Percentiles rank a stretch among this genome's conserved stretches.
Conservation (phyloP, 1,140 invertebrate species). For the Papilio polytes region DNA sequence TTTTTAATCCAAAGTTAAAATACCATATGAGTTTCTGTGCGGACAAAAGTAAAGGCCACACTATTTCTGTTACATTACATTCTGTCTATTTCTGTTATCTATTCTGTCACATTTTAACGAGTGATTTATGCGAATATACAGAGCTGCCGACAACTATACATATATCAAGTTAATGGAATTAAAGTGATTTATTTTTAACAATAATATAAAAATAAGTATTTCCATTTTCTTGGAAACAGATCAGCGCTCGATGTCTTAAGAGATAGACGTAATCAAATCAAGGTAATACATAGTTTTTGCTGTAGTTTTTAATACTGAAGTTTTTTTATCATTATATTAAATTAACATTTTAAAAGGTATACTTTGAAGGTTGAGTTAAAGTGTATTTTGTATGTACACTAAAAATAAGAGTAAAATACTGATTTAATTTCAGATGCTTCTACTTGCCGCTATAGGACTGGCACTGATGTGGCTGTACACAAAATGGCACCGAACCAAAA, state of each 20-base stretch:
- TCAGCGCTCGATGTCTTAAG: not conserved
- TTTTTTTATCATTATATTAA: not conserved
- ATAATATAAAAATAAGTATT: not conserved
- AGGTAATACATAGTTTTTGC: not conserved
- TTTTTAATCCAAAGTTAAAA: no score
- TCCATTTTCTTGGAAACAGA: not conserved
- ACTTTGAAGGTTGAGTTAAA: not conserved
- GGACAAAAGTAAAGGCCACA: no score
- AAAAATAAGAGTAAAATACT: not conserved
- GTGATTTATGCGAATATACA: not conserved
- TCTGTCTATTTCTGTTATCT: no score
- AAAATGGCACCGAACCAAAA: slow-evolving; percentile 39
- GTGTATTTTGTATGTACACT: not conserved
- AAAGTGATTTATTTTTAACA: not conserved
- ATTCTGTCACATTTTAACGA: not conserved
- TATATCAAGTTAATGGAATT: not conserved
- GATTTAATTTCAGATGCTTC: slow-evolving; percentile 6
- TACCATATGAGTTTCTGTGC: no score
- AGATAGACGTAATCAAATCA: not conserved
- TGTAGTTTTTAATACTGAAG: not conserved
- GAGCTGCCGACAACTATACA: not conserved
- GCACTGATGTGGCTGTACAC: slow-evolving; percentile 31
- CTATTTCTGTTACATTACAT: no score
- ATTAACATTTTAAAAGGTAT: not conserved
- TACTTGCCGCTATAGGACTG: not conserved